Percentiles rank a stretch among this genome's conserved stretches.
Conservation (phyloP, 2,888 invertebrate genomes). For the Napeogenes inachia region DNA sequence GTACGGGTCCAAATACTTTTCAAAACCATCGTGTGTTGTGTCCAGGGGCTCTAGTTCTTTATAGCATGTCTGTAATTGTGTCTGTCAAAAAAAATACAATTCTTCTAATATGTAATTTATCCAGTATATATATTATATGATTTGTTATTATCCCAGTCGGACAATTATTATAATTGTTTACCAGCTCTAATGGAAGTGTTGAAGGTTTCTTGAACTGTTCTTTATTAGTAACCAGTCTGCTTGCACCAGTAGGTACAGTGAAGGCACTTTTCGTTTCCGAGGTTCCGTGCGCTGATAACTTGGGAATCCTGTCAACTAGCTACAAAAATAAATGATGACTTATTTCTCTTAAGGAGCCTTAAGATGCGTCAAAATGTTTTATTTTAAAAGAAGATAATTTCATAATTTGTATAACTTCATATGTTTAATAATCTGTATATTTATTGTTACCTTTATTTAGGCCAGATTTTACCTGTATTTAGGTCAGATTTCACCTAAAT, state of each 20-base stretch:
- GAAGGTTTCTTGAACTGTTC: conserved; percentile 54
- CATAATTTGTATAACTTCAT: no score
- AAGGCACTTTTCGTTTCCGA: conserved; percentile 56
- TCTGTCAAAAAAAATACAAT: conserved; percentile 32
- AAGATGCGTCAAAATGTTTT: no score
- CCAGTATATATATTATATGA: no score
- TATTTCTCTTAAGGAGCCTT: no score
- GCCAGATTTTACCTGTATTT: no score
- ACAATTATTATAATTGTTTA: conserved; percentile 36
- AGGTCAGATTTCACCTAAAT: no score
- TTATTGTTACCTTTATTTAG: no score
- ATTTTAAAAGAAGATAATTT: no score
- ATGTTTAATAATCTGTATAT: no score
- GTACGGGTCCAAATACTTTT: conserved; percentile 65
- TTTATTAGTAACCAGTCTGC: conserved; percentile 54
- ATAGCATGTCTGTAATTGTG: conserved; percentile 43
- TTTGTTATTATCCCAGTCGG: background rate
- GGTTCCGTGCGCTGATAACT: conserved; percentile 44
- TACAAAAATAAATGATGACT: background rate
- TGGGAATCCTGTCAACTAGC: conserved; percentile 55
- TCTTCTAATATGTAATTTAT: no score
- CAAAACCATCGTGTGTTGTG: conserved; percentile 62
- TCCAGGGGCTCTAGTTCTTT: conserved; percentile 55
- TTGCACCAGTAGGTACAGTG: conserved; percentile 37
- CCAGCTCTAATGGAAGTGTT: conserved; percentile 39